Conservation (phyloP, 2,797 vertebrate species). For the Propithecus perrieri region DNA sequence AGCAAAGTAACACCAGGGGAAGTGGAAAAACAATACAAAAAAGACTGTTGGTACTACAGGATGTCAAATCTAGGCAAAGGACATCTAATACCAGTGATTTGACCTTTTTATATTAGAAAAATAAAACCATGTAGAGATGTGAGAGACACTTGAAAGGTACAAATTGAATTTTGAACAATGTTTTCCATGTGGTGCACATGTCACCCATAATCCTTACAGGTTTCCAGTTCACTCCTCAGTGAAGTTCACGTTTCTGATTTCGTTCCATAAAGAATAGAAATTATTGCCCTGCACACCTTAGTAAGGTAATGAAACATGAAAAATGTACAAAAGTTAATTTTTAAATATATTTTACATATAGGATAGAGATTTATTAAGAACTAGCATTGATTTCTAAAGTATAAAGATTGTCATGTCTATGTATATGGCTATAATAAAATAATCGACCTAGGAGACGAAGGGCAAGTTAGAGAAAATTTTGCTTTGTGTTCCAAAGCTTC, state of each 20-base stretch:
- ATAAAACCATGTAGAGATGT: constrained; percentile 40
- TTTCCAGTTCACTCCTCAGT: constrained; percentile 32
- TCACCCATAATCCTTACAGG: neutral
- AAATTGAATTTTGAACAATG: constrained; percentile 57
- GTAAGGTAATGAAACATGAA: neutral
- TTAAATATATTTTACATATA: neutral
- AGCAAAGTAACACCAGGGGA: neutral
- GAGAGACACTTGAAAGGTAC: constrained; percentile 50
- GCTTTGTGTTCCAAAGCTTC: neutral
- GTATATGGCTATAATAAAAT: neutral
- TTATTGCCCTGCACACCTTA: neutral
- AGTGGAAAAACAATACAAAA: neutral
- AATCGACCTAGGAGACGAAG: neutral
- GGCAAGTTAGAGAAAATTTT: neutral
- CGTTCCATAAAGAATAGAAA: neutral
- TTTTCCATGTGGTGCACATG: constrained; percentile 66
- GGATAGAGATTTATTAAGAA: neutral
- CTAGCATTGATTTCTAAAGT: neutral
- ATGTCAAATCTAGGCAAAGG: constrained; percentile 37
- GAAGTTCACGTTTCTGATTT: constrained; percentile 40
- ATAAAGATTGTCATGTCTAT: neutral
- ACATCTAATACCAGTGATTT: constrained; percentile 13
- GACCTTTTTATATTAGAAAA: constrained; percentile 60
- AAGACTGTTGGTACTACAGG: neutral
- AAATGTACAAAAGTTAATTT: neutral